Evolutionary conservation across 2,888 invertebrate species (phyloP), one percentile per base, ranked within the genome.

Genomic region (Rambutsinella grinnellia): DNA sequence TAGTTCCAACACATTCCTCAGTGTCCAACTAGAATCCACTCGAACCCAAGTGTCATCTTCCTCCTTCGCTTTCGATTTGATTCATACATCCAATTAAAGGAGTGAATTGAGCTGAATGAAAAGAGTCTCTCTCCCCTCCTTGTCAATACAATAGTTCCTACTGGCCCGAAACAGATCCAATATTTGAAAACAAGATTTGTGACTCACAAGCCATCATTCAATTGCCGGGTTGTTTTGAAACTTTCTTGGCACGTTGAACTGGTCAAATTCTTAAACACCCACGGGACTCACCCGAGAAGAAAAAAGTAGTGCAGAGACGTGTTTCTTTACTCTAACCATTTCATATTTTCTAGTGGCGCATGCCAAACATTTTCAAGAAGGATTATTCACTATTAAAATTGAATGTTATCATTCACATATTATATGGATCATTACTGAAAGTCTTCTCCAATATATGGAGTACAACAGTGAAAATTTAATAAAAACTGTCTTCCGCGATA

Each of bases 231-330:
- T 74, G 74, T 74, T 66, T 66, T 74, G 66, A 74, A 74, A 74
- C 44, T 66, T 74, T 74, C 47, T 74, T 74, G 74, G 74, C 74
- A 74, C 54, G 28, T 21, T 3, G 17, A 66, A 54, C 74, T 61
- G 74, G 74, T 74, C 74, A 74, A 74, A 74, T 74, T 74, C 74
- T 74, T 74, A 65, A 61, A 74, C 74, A 74, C 74, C 74, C 74
- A 74, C 74, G 66, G 66, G 24, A 74, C 63, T n/a, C 8, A 10
- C 8, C 44, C 44, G 49, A 36, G 36, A 13, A 36, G 13, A 13
- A 36, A 13, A 13, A 36, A 36, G 6, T 13, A 36, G 36, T 13
- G 6, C 36, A 36, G 36, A 36, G 36, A 46, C 49, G 57, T 51
- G 36, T 51, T 44, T 58, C 65, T 65, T 49, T 58, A n/a, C n/a